These are phyloP conservation scores for Plemyria rubiginata DNA, from an alignment of 2,888 invertebrate genomes.

Conservation along the genomic window DNA sequence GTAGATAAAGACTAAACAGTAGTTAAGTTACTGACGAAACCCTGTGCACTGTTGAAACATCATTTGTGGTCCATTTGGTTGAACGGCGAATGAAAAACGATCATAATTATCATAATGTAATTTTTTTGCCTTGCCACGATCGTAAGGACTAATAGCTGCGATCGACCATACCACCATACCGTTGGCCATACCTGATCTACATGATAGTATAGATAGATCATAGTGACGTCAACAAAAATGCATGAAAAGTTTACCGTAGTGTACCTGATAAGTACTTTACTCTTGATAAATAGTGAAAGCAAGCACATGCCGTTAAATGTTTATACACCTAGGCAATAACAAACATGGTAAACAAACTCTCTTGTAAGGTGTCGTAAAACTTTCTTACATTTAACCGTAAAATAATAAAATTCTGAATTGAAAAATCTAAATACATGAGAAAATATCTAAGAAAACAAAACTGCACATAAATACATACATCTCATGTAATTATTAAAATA, in stretches of 20 bases:
- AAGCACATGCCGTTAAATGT: constrained; percentile 26
- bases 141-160: too few species aligned
- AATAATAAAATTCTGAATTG: constrained; percentile 1
- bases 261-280: not conserved
- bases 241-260: not conserved
- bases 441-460: not conserved
- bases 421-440: not conserved
- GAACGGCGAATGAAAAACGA: too few species aligned
- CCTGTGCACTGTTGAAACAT: too few species aligned
- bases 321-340: constrained; percentile 33
- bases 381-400: constrained; percentile 24
- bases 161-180: too few species aligned
- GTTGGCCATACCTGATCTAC: not conserved
- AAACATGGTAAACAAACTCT: constrained; percentile 35
- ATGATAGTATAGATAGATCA: not conserved
- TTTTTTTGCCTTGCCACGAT: too few species aligned
- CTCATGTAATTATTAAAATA: not conserved
- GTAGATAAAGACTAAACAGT: too few species aligned
- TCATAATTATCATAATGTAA: too few species aligned
- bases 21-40: too few species aligned
- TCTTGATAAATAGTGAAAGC: constrained; percentile 29
- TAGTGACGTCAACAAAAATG: not conserved
- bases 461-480: not conserved
- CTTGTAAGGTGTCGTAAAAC: constrained; percentile 27
- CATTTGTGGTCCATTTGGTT: too few species aligned